These are phyloP conservation scores for Mormyrus proboscirostris DNA, from an alignment of 2,797 vertebrate genomes.

Conservation along the genomic window DNA sequence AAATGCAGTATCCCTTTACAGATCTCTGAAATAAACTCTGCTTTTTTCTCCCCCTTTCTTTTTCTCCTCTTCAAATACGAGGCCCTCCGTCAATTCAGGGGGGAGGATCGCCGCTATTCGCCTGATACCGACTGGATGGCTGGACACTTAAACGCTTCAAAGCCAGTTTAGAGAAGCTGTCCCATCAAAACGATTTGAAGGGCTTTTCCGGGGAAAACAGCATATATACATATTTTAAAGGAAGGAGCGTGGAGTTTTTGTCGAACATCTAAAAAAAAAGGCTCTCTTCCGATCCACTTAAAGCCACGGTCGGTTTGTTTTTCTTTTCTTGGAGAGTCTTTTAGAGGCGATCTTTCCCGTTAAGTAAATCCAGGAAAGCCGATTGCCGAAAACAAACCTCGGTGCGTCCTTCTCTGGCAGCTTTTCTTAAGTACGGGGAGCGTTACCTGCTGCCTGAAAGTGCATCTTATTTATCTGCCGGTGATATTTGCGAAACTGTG, in stretches of 20 bases:
- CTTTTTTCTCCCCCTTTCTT: neutral
- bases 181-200: slow-evolving; percentile 6
- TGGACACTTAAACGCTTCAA: slow-evolving; percentile 8
- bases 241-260: neutral
- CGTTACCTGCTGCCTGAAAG: slow-evolving; percentile 5
- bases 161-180: slow-evolving; percentile 11
- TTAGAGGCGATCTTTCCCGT: neutral
- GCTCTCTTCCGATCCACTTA: neutral
- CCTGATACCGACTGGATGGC: neutral
- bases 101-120: slow-evolving; percentile 14
- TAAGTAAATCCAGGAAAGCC: neutral
- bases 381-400: neutral
- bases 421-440: neutral
- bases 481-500: slow-evolving; percentile 19
- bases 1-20: slow-evolving; percentile 27
- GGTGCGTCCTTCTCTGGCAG: neutral
- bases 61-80: neutral
- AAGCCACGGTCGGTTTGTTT: neutral
- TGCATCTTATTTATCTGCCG: neutral
- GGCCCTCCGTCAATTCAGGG: neutral
- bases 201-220: neutral
- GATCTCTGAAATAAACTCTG: slow-evolving; percentile 27
- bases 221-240: neutral
- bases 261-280: neutral
- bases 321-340: neutral